Base-by-base conservation (phyloP, 2,888 invertebrate species). In the Ennomos erosarius region DNA sequence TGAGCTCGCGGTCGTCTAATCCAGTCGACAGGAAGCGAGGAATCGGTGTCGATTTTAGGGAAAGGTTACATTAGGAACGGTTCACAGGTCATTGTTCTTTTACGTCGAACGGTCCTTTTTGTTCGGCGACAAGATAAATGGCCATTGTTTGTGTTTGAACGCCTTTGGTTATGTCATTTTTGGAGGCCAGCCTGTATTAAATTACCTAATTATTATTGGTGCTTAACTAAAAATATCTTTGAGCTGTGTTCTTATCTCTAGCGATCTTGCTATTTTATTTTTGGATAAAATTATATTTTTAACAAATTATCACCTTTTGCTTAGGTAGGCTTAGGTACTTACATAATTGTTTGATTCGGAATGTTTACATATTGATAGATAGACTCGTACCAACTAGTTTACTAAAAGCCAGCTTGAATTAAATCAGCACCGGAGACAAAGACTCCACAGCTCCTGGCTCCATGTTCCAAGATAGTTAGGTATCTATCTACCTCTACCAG, bases 31-130 rank as follows among this genome's bases (percentile, higher is more conserved):
- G 91, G 90, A 90, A 89, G 81, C 84, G 82, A 88, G 89, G 88
- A 90, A 88, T 81, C 84, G 82, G 81, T 84, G 88, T 88, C 88
- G 86, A 87, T 87, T 90, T 88, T 88, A 82, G 88, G 88, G 87
- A 90, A 58, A 89, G 85, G 86, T 82, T 87, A 83, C 79, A 75
- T 82, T 80, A 81, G 78, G 76, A 88, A 85, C 78, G 81, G 82
- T 85, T 86, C 82, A 81, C 85, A 81, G 90, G 90, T 90, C 90
- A 90, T 88, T 90, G 90, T 90, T 85, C 86, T 78, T 85, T 85
- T 79, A 85, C 85, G 74, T 72, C 75, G 80, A 76, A 80, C 66
- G 78, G 77, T 70, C 76, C 73, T 84, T 87, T 87, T 84, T 79
- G 79, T 83, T 71, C 69, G 66, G 74, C 69, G 74, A 70, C 72